phyloP scores from a whole-genome alignment of 2,113 vertebrate genomes.

The Grus americana region DNA sequence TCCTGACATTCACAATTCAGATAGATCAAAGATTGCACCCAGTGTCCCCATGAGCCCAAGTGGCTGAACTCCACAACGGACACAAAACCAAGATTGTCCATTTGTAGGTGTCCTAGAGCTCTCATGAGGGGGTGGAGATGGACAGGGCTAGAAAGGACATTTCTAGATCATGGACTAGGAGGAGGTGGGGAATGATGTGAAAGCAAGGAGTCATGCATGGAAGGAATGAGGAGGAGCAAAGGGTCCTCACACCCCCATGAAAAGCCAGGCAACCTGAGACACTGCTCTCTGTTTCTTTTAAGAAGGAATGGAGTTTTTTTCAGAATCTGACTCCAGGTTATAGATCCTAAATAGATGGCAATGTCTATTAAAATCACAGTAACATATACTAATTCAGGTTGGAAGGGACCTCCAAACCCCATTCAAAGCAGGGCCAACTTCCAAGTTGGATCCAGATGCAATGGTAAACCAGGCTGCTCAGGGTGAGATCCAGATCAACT shows the following conservation, averaged over 20 bases:
- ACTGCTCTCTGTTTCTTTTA: background rate
- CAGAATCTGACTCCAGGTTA: background rate
- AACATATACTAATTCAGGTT: background rate
- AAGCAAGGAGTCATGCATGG: background rate
- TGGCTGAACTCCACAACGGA: background rate
- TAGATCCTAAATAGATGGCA: background rate
- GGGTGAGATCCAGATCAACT: background rate
- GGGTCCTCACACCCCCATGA: background rate
- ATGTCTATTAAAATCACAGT: background rate
- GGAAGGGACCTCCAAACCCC: background rate
- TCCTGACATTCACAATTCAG: background rate
- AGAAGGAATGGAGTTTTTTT: background rate
- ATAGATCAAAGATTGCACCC: background rate
- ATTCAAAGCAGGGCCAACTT: background rate
- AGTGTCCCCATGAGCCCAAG: too few relatives aligned
- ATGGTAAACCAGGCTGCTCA: background rate
- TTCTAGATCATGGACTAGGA: accelerated
- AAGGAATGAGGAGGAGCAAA: background rate
- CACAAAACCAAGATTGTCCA: background rate
- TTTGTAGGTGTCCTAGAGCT: background rate
- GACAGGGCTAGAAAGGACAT: background rate
- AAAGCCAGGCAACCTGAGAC: background rate
- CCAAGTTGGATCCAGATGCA: background rate
- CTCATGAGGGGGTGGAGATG: background rate
- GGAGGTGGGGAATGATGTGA: accelerated